Evolutionary conservation across 2,797 vertebrate species (phyloP).

Genomic region (Platalea minor): DNA sequence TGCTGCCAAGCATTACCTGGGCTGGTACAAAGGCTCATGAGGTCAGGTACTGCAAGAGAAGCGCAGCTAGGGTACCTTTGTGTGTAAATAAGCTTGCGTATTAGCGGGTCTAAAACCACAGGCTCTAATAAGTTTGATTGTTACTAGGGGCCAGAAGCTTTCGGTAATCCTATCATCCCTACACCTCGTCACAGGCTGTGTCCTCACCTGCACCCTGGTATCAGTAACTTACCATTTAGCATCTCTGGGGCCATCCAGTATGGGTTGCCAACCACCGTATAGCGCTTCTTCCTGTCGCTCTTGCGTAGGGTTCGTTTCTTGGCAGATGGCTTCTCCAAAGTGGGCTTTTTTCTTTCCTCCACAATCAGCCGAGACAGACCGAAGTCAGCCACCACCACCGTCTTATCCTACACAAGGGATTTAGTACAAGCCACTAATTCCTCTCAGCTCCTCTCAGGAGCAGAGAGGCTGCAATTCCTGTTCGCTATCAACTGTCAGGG

Average conservation of each 20-base stretch:
- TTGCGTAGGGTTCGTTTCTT: conserved; percentile 88
- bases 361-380: conserved; percentile 89
- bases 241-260: conserved; percentile 99
- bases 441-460: not conserved
- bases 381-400: conserved; percentile 93
- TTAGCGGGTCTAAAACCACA: not conserved
- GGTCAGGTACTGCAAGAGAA: not conserved
- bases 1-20: not conserved
- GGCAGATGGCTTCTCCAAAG: conserved; percentile 79
- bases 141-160: not conserved
- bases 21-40: not conserved
- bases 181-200: not conserved
- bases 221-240: conserved; percentile 84
- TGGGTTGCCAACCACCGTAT: conserved; percentile 93
- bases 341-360: conserved; percentile 87
- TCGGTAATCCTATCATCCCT: not conserved
- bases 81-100: not conserved
- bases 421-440: not conserved
- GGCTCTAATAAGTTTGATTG: not conserved
- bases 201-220: not conserved
- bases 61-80: not conserved
- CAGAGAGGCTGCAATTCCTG: not conserved
- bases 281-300: conserved; percentile 88
- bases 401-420: conserved; percentile 81
- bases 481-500: not conserved